Conservation (phyloP, 35 echinoderm and acorn worm genomes). For the Apostichopus japonicus region DNA sequence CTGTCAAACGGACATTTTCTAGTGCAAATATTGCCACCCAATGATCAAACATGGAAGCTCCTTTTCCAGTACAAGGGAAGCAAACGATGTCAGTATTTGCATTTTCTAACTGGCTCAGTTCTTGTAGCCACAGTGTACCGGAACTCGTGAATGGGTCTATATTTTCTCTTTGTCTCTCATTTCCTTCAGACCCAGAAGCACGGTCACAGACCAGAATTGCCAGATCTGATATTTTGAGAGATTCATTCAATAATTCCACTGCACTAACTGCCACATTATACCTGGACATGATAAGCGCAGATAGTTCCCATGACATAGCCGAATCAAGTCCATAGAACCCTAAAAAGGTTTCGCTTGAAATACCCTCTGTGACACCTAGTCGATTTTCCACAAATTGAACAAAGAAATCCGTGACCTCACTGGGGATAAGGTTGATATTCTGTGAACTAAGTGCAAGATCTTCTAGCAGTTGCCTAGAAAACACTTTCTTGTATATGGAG, state of each 20-base stretch:
- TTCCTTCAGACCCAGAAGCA: not conserved
- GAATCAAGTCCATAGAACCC: constrained; percentile 24
- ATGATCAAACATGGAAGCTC: not conserved
- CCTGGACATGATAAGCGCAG: not conserved
- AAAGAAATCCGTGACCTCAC: not conserved
- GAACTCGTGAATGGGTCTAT: not conserved
- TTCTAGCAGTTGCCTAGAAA: not conserved
- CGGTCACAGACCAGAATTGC: not conserved
- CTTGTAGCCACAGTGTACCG: not conserved
- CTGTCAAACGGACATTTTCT: not conserved
- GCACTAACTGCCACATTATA: not conserved
- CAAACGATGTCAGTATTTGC: constrained; percentile 1
- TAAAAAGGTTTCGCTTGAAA: not conserved
- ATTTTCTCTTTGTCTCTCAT: not conserved
- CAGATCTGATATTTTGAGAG: not conserved
- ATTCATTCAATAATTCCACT: not conserved
- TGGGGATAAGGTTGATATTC: not conserved
- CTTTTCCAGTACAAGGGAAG: constrained; percentile 21
- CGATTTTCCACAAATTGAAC: not conserved
- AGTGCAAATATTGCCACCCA: not conserved
- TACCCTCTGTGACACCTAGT: not conserved
- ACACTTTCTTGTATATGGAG: not conserved
- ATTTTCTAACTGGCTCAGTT: not conserved
- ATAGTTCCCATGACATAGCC: constrained; percentile 30
- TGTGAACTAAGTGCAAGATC: not conserved